Base-by-base conservation (phyloP, 2,113 vertebrate species). In the Onychorhynchus coronatus region DNA sequence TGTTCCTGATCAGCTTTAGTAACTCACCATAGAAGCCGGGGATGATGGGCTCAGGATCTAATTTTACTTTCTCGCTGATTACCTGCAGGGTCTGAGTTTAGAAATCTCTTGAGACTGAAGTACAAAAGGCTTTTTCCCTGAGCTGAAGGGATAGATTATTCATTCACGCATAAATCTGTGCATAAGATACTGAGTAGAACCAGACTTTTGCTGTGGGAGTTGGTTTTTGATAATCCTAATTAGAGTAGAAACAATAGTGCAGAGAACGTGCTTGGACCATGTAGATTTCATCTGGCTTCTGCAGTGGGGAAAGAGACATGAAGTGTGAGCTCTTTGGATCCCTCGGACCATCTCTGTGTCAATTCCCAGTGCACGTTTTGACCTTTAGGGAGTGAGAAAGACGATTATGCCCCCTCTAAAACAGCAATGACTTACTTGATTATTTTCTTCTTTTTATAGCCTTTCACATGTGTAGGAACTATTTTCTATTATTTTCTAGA, bases 1-100 rank as follows among this genome's bases (percentile, higher is more conserved):
- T 49, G 12, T 58, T 46, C 21, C 66, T 95, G 44, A 44, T 59
- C 35, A 27, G 56, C 15, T 92, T 25, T 52, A 83, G 33, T 72
- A 58, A 73, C 55, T 71, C 30, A 31, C 6, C 0, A 1, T 23
- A n/a, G 44, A 58, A 70, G 23, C 0, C 0, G 7, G 55, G 8
- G 47, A 24, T 49, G 49, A 72, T 17, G 6, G 42, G 25, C n/a
- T 89, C 1, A 1, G 35, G 31, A n/a, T 84, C 17, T 67, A 4
- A 46, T 91, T 50, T 74, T 74, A 47, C 58, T 41, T 79, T 63
- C 22, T 75, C 9, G 8, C 42, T 37, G 19, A 6, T 50, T 67
- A 72, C 52, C 50, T 84, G n/a, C 28, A 28, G 72, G 24, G 18
- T 53, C 41, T 42, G 56, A 49, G 61, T 55, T 74, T 37, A 55